Percentiles rank a stretch among this genome's conserved stretches.
Evolutionary conservation across 2,113 vertebrate genomes (phyloP).

Genomic region (Athene cunicularia): DNA sequence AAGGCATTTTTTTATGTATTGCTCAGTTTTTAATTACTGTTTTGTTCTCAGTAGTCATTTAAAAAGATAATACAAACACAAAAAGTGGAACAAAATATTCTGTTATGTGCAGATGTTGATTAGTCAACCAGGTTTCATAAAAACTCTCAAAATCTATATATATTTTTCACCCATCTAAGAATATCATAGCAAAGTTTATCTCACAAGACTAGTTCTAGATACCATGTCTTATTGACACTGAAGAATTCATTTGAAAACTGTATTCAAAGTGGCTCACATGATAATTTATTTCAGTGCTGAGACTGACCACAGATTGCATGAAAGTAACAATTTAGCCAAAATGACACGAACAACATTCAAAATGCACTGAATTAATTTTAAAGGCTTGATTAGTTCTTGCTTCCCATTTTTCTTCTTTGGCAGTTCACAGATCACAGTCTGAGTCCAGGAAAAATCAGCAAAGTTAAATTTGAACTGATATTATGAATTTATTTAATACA

Average conservation of each 20-base stretch:
- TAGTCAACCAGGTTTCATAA: neutral
- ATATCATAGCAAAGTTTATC: neutral
- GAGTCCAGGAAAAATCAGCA: neutral
- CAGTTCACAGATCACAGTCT: neutral
- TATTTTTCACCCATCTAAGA: neutral
- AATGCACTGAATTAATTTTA: conserved; percentile 1
- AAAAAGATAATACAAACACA: neutral
- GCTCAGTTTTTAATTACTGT: neutral
- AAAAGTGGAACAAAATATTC: neutral
- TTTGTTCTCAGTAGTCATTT: neutral
- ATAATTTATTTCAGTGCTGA: neutral
- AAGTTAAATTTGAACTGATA: neutral
- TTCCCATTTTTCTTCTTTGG: neutral
- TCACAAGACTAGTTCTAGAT: neutral
- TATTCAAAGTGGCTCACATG: neutral
- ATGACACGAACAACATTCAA: neutral
- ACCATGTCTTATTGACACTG: neutral
- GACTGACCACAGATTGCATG: neutral
- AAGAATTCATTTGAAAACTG: neutral
- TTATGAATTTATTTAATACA: conserved; percentile 2
- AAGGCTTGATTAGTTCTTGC: neutral
- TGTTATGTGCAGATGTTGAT: neutral
- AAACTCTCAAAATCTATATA: neutral
- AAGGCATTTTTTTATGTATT: neutral
- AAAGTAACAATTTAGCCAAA: conserved; percentile 1